Base-by-base conservation (phyloP, 2,797 vertebrate genomes). In the Galago senegalensis region DNA sequence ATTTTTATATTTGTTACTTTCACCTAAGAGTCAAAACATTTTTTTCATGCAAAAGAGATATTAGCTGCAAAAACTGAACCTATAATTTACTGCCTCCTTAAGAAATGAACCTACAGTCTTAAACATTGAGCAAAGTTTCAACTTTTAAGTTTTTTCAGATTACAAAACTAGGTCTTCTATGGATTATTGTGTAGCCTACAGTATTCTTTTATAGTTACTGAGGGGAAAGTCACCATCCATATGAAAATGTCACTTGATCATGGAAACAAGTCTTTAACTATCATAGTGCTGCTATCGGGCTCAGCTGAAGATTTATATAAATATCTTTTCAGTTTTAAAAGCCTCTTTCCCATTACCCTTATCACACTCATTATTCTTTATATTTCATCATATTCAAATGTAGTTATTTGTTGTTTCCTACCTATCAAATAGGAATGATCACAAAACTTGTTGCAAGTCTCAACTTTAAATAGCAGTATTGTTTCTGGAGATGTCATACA, bases 1-100 rank as follows among this genome's bases (percentile, higher is more conserved):
- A 72, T 80, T 93, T 89, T 79, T 85, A 83, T 92, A 92, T 34
- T 88, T 93, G 29, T 77, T 82, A 95, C 40, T 80, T 58, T 79
- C 61, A 53, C 18, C 16, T 87, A 93, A 89, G 69, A 87, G 29
- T 75, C 27, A 93, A 85, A 88, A 58, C 31, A 75, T 61, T 87
- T 84, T 81, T 75, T 89, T 94, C 67, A 90, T 81, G 14, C 23
- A 91, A 82, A 77, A 83, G n/a, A 60, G 56, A 72, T 29, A 29
- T 77, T 77, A 84, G 29, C 40, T 75, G n/a, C 60, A 80, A 87
- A 95, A 95, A 88, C 5, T 17, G 5, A 81, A 89, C 20, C 8
- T 83, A 87, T 29, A 92, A 67, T 29, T 63, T 86, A 81, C 20
- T 92, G 61, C 29, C 17, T 77, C 61, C 73, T 82, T 91, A 46